phyloP scores from a whole-genome alignment of 2,797 vertebrate species.

The Labeo calbasu region DNA sequence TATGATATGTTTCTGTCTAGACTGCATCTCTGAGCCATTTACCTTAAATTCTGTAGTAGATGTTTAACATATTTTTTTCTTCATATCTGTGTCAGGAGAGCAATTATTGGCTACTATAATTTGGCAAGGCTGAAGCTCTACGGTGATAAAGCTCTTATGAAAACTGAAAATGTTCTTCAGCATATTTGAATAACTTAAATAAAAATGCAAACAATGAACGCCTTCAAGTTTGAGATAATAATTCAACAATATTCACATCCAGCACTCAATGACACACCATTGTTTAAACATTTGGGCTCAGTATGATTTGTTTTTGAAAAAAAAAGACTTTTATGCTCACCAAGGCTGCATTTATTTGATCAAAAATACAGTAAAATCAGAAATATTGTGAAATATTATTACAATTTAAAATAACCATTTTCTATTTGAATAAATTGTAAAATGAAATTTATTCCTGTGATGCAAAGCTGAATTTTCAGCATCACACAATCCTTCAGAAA shows the following conservation, averaged over 20 bases:
- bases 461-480: not conserved
- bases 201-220: not conserved
- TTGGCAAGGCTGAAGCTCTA: conserved; percentile 1
- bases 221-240: conserved; percentile 18
- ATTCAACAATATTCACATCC: conserved; percentile 10
- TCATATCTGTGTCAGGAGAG: conserved; percentile 15
- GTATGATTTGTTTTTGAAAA: not conserved
- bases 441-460: not conserved
- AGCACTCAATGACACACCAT: not conserved
- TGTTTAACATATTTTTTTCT: not conserved
- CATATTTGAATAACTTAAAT: conserved; percentile 14
- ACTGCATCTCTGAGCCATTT: not conserved
- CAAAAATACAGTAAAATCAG: not conserved
- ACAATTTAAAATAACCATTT: not conserved
- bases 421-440: not conserved
- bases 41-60: not conserved
- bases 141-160: not conserved
- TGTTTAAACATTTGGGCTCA: not conserved
- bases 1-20: not conserved
- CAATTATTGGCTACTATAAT: not conserved
- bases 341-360: conserved; percentile 2
- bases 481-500: not conserved
- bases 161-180: not conserved
- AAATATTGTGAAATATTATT: not conserved
- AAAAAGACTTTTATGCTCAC: not conserved